Conservation (phyloP, 1,140 invertebrate genomes). For the Drosophila virilis region DNA sequence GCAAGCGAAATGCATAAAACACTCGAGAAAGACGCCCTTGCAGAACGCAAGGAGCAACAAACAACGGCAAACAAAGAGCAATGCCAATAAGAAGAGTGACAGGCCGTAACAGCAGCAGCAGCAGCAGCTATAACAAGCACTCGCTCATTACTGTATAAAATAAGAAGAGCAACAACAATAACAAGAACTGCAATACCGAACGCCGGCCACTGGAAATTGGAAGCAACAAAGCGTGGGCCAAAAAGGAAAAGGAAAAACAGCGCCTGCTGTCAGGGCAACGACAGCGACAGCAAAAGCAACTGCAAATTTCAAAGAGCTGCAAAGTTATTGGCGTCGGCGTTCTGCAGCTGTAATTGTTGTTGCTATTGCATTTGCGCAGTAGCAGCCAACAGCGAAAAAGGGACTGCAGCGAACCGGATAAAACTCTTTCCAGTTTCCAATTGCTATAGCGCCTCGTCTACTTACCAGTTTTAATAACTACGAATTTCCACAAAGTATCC, state of each 20-base stretch:
- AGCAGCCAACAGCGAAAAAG: slow-evolving; percentile 35
- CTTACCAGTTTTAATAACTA: slow-evolving; percentile 16
- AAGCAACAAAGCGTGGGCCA: slow-evolving; percentile 34
- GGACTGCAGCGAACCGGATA: slow-evolving; percentile 47
- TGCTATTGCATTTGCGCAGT: slow-evolving; percentile 42
- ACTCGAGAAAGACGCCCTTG: slow-evolving; percentile 28
- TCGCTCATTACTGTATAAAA: slow-evolving; percentile 45
- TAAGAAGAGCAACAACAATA: slow-evolving; percentile 33
- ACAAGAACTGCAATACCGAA: slow-evolving; percentile 14
- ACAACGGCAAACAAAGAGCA: slow-evolving; percentile 40
- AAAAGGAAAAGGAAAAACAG: slow-evolving; percentile 46
- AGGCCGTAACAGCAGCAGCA: slow-evolving; percentile 33
- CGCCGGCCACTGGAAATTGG: slow-evolving; percentile 23
- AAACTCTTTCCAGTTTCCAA: slow-evolving; percentile 19
- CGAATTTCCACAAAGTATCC: slow-evolving; percentile 11
- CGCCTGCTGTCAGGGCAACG: slow-evolving; percentile 36
- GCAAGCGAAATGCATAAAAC: slow-evolving; percentile 23
- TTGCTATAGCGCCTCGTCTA: background rate
- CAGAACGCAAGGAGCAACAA: slow-evolving; percentile 15
- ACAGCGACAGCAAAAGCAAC: slow-evolving; percentile 25
- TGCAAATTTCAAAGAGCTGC: slow-evolving; percentile 14
- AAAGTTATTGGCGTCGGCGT: slow-evolving; percentile 52
- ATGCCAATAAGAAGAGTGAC: slow-evolving; percentile 56
- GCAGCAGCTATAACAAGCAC: slow-evolving; percentile 27
- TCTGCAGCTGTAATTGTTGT: slow-evolving; percentile 46